phyloP scores from a whole-genome alignment of 1,140 invertebrate genomes.

The Drosophila parabipectinata region DNA sequence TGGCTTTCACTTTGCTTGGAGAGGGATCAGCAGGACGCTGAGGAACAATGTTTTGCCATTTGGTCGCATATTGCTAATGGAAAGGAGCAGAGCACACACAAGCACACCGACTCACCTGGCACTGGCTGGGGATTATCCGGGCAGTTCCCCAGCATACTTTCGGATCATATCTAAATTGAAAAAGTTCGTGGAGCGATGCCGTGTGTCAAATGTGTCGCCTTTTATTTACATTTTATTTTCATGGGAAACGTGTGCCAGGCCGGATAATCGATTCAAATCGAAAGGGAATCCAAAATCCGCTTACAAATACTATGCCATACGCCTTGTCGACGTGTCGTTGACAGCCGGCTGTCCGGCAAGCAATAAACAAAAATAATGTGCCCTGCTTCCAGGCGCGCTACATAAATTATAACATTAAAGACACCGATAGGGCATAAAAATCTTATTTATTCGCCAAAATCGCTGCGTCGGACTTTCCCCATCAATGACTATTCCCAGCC shows the following conservation, averaged over 20 bases:
- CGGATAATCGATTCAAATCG: slow-evolving; percentile 50
- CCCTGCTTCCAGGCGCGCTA: slow-evolving; percentile 48
- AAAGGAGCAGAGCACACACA: slow-evolving; percentile 16
- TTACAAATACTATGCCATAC: background rate
- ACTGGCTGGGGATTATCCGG: slow-evolving; percentile 30
- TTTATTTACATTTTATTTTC: slow-evolving; percentile 56
- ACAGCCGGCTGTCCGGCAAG: slow-evolving; percentile 53
- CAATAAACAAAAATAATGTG: slow-evolving; percentile 71
- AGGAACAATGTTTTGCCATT: slow-evolving; percentile 47
- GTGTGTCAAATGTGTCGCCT: slow-evolving; percentile 47
- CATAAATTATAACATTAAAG: slow-evolving; percentile 77
- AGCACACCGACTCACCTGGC: slow-evolving; percentile 20
- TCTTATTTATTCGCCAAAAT: slow-evolving; percentile 66
- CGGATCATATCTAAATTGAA: slow-evolving; percentile 55
- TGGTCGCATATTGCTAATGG: slow-evolving; percentile 48
- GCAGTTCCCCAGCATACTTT: slow-evolving; percentile 33
- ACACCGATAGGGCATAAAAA: slow-evolving; percentile 58
- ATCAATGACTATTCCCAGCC: slow-evolving; percentile 21
- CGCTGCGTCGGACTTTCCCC: slow-evolving; percentile 63
- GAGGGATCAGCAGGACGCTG: slow-evolving; percentile 13
- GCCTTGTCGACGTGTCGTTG: slow-evolving; percentile 30
- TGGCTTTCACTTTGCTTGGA: slow-evolving; percentile 30
- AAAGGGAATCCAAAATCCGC: slow-evolving; percentile 19
- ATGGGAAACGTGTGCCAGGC: slow-evolving; percentile 38
- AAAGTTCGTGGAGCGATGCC: slow-evolving; percentile 41